These are phyloP conservation scores for Azemiops feae DNA, from an alignment of 2,113 vertebrate genomes.

Conservation along the genomic window DNA sequence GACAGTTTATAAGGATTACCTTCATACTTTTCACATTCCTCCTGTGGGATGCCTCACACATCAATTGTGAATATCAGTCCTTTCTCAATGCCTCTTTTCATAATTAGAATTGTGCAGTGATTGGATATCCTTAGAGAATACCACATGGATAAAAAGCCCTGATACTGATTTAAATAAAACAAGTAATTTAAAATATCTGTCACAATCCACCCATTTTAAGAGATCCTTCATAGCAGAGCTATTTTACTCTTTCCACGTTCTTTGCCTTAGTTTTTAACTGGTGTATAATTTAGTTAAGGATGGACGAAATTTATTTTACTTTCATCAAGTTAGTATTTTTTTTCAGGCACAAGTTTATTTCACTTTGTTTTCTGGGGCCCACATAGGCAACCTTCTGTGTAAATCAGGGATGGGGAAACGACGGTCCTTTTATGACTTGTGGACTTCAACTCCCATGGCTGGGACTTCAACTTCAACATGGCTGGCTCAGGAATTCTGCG, in stretches of 20 bases:
- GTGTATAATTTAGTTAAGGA: neutral
- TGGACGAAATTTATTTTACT: neutral
- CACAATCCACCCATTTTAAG: neutral
- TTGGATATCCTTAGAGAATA: conserved; percentile 23
- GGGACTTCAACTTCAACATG: neutral
- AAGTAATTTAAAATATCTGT: neutral
- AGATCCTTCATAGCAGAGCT: neutral
- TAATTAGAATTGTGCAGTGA: conserved; percentile 38
- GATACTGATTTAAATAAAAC: neutral
- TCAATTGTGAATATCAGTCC: conserved; percentile 34
- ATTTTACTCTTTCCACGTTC: neutral
- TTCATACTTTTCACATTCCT: conserved; percentile 37
- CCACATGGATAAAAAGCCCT: neutral
- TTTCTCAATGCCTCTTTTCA: conserved; percentile 32
- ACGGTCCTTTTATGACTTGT: neutral
- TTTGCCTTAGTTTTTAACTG: neutral
- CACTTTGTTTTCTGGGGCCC: neutral
- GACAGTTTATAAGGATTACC: conserved; percentile 20
- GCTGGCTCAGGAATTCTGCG: neutral
- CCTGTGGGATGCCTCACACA: conserved; percentile 40
- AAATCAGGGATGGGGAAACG: neutral
- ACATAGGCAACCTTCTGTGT: neutral
- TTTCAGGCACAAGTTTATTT: neutral
- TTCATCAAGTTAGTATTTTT: neutral
- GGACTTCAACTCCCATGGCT: neutral